Evolutionary conservation across 1,140 invertebrate species (phyloP).

Genomic region (Hycleus cichorii): DNA sequence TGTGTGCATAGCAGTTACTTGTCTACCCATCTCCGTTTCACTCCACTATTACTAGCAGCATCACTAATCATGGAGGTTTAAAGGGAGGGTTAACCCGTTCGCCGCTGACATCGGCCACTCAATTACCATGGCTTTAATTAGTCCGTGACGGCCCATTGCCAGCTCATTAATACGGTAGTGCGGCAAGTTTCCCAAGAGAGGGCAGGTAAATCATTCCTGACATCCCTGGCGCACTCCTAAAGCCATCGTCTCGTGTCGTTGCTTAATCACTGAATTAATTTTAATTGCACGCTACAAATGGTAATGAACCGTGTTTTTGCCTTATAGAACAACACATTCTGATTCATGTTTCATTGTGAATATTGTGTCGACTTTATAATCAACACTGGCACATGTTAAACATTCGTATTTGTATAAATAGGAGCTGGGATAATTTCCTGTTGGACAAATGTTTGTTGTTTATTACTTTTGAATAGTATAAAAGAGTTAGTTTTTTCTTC

Average conservation of each 20-base stretch:
- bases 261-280: constrained; percentile 37
- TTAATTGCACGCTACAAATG: constrained; percentile 31
- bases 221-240: constrained; percentile 19
- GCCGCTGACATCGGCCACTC: constrained; percentile 39
- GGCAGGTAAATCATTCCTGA: constrained; percentile 37
- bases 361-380: too few species aligned
- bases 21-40: too few species aligned
- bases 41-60: too few species aligned
- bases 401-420: too few species aligned
- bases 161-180: constrained; percentile 36
- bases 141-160: constrained; percentile 39
- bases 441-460: too few species aligned
- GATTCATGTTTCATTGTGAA: constrained; percentile 14
- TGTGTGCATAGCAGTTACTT: too few species aligned
- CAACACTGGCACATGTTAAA: too few species aligned
- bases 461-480: too few species aligned
- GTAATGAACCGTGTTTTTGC: constrained; percentile 24
- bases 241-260: constrained; percentile 24
- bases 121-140: constrained; percentile 39
- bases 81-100: constrained; percentile 33
- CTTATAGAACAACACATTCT: constrained; percentile 2
- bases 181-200: constrained; percentile 26
- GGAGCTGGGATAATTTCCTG: too few species aligned
- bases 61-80: constrained; percentile 33
- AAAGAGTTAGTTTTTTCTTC: too few species aligned